Conservation (phyloP, 2,113 vertebrate species). For the Physeter macrocephalus region DNA sequence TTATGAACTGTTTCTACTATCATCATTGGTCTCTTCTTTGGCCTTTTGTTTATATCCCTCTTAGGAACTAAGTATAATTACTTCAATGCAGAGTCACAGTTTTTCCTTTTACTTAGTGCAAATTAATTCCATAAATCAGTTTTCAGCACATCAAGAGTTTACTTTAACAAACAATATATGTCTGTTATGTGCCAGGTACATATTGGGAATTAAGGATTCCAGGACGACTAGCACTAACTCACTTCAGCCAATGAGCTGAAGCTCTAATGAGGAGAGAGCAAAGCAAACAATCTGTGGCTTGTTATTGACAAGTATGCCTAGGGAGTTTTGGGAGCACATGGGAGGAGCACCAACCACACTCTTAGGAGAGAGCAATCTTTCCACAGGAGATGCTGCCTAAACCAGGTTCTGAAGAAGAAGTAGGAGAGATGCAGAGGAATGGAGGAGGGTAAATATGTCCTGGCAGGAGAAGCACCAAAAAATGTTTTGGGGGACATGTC, state of each 20-base stretch:
- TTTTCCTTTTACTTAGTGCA: slow-evolving; percentile 7
- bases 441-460: not conserved
- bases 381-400: not conserved
- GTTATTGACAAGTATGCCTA: not conserved
- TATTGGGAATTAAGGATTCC: not conserved
- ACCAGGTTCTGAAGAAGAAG: not conserved
- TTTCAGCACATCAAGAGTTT: not conserved
- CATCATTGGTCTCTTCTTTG: not conserved
- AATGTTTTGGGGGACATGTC: not conserved
- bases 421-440: not conserved
- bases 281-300: not conserved
- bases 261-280: not conserved
- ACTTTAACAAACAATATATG: not conserved
- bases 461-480: not conserved
- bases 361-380: not conserved
- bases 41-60: not conserved
- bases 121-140: not conserved
- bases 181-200: not conserved
- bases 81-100: not conserved
- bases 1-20: not conserved
- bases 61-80: not conserved
- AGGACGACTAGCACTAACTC: not conserved
- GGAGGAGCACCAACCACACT: not conserved
- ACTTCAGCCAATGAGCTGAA: not conserved
- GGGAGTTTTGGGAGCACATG: not conserved